Conservation (phyloP, 1,140 invertebrate genomes). For the Diploscapter pachys region DNA sequence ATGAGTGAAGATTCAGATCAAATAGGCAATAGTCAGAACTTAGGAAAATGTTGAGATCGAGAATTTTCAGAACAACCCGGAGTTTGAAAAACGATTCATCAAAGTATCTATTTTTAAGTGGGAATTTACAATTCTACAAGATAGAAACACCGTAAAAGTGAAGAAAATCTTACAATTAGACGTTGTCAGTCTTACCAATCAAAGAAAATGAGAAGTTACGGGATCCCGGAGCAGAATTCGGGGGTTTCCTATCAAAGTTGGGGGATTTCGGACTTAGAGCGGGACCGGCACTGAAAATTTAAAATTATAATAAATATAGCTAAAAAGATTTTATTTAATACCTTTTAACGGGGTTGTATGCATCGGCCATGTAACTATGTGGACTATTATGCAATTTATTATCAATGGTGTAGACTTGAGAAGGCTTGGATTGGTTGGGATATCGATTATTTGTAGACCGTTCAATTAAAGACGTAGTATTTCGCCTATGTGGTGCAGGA, state of each 20-base stretch:
- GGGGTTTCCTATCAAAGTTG: slow-evolving; percentile 1
- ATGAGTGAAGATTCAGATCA: no score
- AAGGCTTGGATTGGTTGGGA: slow-evolving; percentile 8
- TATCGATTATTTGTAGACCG: not conserved
- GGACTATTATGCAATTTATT: not conserved
- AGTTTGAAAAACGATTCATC: no score
- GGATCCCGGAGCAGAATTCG: not conserved
- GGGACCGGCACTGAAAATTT: slow-evolving; percentile 1
- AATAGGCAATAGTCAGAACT: no score
- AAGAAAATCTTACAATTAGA: not conserved
- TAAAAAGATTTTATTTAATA: no score
- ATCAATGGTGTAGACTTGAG: not conserved
- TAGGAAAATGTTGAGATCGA: no score
- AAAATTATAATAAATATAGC: not conserved
- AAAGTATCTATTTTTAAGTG: no score
- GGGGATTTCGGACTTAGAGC: slow-evolving; percentile 9
- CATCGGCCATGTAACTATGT: not conserved
- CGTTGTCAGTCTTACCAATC: slow-evolving; percentile 16
- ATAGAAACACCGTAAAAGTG: no score
- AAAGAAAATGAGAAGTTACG: slow-evolving; percentile 14
- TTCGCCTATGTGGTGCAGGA: slow-evolving; percentile 9
- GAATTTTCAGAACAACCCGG: no score
- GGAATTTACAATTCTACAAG: no score
- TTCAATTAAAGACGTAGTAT: slow-evolving; percentile 18
- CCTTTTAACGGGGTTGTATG: not conserved